phyloP scores from a whole-genome alignment of 2,797 vertebrate species.

The Pyrrhura leucotis region DNA sequence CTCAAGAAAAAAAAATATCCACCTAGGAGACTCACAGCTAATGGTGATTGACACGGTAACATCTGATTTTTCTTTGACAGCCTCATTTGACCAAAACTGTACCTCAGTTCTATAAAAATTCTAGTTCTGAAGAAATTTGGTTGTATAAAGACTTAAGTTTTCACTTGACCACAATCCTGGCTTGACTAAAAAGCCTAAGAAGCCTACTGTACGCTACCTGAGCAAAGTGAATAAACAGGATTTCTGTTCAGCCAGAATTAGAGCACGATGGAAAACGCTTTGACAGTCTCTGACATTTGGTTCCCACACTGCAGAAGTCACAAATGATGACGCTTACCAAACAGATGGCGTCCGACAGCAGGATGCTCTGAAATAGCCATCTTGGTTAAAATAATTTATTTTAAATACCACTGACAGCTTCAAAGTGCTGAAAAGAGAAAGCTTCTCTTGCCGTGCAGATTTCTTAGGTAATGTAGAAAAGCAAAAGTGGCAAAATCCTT shows the following conservation, averaged over 20 bases:
- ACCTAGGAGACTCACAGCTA: neutral
- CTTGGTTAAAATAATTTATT: constrained; percentile 45
- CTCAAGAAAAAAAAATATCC: neutral
- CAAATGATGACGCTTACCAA: constrained; percentile 43
- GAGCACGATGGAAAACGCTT: constrained; percentile 22
- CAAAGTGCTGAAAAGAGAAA: constrained; percentile 11
- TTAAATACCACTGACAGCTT: constrained; percentile 39
- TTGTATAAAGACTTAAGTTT: neutral
- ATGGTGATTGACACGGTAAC: neutral
- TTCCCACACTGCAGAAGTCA: constrained; percentile 62
- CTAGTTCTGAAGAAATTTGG: neutral
- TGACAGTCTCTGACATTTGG: constrained; percentile 61
- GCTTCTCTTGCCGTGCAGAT: neutral
- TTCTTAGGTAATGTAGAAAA: neutral
- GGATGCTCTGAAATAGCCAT: constrained; percentile 59
- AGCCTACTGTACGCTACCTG: neutral
- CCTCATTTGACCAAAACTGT: neutral
- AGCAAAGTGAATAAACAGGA: constrained; percentile 34
- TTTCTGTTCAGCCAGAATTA: constrained; percentile 47
- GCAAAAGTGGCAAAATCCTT: neutral
- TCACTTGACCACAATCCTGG: neutral
- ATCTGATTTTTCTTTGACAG: neutral
- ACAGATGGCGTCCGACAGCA: constrained; percentile 68
- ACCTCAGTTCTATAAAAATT: neutral
- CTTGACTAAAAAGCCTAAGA: neutral